Evolutionary conservation across 2,113 vertebrate genomes (phyloP), one percentile per base, ranked within the genome.

Genomic region (Petroica traversi): DNA sequence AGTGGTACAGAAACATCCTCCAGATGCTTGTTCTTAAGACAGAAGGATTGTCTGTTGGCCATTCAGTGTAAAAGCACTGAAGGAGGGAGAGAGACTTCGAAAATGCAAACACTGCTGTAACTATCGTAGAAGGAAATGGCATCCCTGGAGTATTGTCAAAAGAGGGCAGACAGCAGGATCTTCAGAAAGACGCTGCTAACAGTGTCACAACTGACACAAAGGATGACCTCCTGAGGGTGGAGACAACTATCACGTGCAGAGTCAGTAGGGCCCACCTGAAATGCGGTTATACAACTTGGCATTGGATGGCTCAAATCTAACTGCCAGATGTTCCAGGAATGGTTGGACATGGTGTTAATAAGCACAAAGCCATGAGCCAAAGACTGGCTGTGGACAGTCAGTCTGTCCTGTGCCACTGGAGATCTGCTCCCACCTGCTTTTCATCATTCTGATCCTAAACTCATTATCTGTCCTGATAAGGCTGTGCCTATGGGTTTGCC

Each of bases 241-340:
- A 48, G 66, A 40, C 25, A 59, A 4, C 38, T 41, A 34, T 31
- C 36, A 15, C 0, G 0, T 38, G 49, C 45, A 58, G 66, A 34
- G 68, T 59, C 61, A 67, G 58, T 52, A 49, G 6, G 16, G 33
- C 11, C 28, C 24, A 17, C 52, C 38, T 66, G 62, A 85, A 82
- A 62, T 4, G 1, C 4, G 10, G 43, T 55, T 45, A 72, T 31
- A 31, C 58, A 84, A 33, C 34, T 54, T 48, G 63, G 40, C 14
- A 7, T 25, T 46, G 34, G 51, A 16, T n/a, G 31, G 33, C n/a
- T 80, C 45, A 86, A 55, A 72, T 64, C 48, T 51, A 48, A 43
- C 57, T 46, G n/a, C 5, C 49, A 78, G 55, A 17, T 28, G 28
- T 74, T 24, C 22, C n/a, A 76, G 46, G 43, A 63, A 54, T 33